These are phyloP conservation scores for Hypercompe scribonia DNA, from an alignment of 2,888 invertebrate species.

Conservation along the genomic window DNA sequence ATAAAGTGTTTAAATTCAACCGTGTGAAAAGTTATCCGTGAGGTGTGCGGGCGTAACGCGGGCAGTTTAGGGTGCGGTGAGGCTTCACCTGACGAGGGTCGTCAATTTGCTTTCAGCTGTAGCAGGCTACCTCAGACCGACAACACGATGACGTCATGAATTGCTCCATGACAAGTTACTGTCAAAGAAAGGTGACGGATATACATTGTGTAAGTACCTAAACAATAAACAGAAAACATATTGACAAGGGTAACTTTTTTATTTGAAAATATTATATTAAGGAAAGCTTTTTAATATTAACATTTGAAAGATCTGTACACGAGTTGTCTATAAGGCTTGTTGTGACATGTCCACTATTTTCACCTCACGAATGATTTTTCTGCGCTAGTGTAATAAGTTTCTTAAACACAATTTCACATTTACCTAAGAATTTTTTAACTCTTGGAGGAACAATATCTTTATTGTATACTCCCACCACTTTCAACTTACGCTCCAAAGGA, in stretches of 20 bases:
- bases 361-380: not conserved
- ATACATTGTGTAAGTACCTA: not conserved
- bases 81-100: conserved; percentile 8
- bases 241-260: not conserved
- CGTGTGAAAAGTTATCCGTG: not conserved
- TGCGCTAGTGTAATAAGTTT: not conserved
- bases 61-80: not conserved
- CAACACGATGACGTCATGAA: not conserved
- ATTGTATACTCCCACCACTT: not conserved
- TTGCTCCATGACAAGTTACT: not conserved
- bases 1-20: not conserved
- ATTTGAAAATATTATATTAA: not conserved
- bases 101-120: conserved; percentile 1
- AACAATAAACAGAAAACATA: not conserved
- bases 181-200: not conserved
- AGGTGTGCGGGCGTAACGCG: not conserved
- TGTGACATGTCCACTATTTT: not conserved
- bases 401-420: conserved; percentile 1
- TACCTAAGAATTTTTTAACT: not conserved
- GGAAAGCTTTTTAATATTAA: not conserved
- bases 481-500: not conserved
- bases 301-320: not conserved
- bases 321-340: not conserved
- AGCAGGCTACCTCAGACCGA: not conserved
- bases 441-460: not conserved